A percentile compares a stretch with the other conserved stretches of the same genome.
phyloP scores from a whole-genome alignment of 2,113 vertebrate genomes.

The Rhabdornis inornatus region DNA sequence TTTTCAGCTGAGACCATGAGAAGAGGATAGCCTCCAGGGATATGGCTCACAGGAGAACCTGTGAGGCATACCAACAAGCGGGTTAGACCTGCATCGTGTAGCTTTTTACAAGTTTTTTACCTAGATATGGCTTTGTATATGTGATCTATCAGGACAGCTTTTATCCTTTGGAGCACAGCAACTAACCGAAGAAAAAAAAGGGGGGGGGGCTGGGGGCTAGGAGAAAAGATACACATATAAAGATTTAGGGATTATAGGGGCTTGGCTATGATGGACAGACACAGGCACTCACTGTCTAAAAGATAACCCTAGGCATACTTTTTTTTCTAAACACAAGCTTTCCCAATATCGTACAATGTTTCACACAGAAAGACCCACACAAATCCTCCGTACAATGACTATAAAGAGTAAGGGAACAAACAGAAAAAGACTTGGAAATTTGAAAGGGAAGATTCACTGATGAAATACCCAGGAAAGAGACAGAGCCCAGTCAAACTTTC shows the following conservation, averaged over 20 bases:
- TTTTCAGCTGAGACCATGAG: constrained; percentile 16
- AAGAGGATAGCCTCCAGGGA: neutral
- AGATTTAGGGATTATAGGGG: neutral
- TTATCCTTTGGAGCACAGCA: neutral
- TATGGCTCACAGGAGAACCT: neutral
- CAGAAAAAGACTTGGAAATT: neutral
- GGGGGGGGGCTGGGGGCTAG: too few species aligned
- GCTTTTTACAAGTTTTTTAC: neutral
- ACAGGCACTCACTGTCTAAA: neutral
- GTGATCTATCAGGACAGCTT: neutral
- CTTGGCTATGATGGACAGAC: neutral
- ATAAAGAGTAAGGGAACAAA: neutral
- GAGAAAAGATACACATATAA: neutral
- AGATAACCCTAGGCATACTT: neutral
- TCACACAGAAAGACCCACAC: neutral
- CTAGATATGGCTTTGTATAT: neutral
- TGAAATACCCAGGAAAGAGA: neutral
- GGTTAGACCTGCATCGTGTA: neutral
- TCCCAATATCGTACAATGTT: neutral
- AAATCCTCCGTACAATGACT: neutral
- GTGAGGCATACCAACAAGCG: neutral
- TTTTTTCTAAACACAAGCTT: neutral
- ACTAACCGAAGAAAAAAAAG: neutral
- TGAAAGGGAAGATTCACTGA: neutral
- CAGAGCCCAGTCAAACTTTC: neutral